Evolutionary conservation across 2,797 vertebrate species (phyloP).

Genomic region (Scolopax rusticola): DNA sequence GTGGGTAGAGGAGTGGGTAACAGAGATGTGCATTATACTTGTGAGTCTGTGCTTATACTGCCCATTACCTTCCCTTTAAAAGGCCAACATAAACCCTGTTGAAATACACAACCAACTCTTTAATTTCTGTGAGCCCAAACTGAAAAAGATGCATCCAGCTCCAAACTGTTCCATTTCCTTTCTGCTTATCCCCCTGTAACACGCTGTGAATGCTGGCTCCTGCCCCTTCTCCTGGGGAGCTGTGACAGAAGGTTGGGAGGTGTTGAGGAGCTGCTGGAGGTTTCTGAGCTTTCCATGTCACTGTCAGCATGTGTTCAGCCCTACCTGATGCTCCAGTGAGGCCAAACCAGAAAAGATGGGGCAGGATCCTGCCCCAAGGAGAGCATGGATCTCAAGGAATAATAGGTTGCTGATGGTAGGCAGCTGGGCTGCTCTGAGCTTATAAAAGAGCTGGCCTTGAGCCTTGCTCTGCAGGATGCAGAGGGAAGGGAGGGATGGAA

Average conservation of each 20-base stretch:
- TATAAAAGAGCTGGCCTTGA: neutral
- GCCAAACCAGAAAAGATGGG: neutral
- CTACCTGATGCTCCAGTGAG: neutral
- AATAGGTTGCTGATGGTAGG: constrained; percentile 11
- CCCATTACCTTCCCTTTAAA: neutral
- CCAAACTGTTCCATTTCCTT: neutral
- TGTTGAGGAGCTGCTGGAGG: neutral
- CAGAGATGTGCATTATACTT: neutral
- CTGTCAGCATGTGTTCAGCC: neutral
- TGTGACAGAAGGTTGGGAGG: neutral
- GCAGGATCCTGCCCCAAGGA: neutral
- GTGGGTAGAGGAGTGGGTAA: neutral
- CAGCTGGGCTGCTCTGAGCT: neutral
- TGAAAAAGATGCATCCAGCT: neutral
- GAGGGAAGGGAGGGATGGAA: neutral
- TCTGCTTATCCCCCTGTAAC: neutral
- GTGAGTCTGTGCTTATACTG: neutral
- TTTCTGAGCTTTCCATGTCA: neutral
- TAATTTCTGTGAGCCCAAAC: neutral
- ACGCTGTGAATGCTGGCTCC: neutral
- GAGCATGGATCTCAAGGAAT: neutral
- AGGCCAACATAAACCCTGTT: neutral
- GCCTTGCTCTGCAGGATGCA: constrained; percentile 20
- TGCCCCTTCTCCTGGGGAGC: neutral
- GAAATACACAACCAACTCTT: neutral